Percentiles rank a stretch among this genome's conserved stretches.
Evolutionary conservation across 1,140 invertebrate species (phyloP).

Genomic region (Planococcus citri): DNA sequence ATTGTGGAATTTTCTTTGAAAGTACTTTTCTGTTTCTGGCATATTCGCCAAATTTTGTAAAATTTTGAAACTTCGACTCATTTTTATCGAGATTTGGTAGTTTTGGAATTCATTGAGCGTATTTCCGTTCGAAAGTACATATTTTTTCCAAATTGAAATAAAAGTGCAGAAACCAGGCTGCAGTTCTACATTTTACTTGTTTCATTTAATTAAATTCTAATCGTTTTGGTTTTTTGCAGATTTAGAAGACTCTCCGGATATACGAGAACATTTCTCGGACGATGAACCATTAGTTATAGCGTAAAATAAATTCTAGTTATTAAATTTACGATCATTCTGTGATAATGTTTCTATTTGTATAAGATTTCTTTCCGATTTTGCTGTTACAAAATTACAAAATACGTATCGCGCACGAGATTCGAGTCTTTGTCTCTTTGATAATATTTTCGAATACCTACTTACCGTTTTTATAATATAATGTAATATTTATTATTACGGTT

Average conservation of each 20-base stretch:
- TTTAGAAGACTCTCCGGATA: constrained; percentile 75
- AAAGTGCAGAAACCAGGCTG: no score
- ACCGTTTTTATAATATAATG: no score
- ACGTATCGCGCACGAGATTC: neutral
- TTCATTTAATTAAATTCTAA: no score
- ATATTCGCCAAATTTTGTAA: constrained; percentile 17
- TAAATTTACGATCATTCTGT: neutral
- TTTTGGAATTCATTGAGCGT: no score
- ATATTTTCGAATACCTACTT: no score
- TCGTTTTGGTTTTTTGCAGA: constrained; percentile 39
- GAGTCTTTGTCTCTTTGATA: neutral
- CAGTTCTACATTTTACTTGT: no score
- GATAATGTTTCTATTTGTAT: constrained; percentile 13
- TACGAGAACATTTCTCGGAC: constrained; percentile 73
- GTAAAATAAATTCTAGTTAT: constrained; percentile 36
- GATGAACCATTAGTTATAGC: constrained; percentile 87
- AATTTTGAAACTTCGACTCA: constrained; percentile 15
- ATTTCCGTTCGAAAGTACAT: no score
- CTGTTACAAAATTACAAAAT: neutral
- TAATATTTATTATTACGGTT: neutral
- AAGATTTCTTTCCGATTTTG: neutral
- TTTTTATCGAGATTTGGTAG: no score
- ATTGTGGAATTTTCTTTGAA: neutral
- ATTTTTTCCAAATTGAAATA: no score
- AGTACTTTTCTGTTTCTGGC: no score